Percentiles rank a stretch among this genome's conserved stretches.
Evolutionary conservation across 2,113 vertebrate genomes (phyloP).

Genomic region (Alethe castanea): DNA sequence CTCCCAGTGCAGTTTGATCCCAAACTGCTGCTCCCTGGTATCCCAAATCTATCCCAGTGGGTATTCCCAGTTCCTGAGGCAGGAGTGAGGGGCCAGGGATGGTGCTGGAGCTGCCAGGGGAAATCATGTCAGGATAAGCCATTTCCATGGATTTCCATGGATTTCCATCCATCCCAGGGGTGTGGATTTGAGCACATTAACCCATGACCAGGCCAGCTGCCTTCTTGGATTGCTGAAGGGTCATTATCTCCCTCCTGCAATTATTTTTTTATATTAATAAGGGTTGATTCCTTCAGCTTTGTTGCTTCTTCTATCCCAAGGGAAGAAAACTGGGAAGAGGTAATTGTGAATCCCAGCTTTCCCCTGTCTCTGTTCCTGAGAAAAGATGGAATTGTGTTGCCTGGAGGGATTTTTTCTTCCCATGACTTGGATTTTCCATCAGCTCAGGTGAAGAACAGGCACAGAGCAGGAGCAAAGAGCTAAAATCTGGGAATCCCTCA

Average conservation of each 20-base stretch:
- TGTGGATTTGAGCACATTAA: neutral
- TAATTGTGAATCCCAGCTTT: neutral
- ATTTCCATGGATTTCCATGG: neutral
- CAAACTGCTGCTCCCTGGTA: neutral
- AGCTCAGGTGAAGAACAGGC: neutral
- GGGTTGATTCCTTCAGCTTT: neutral
- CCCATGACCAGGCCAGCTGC: slow-evolving; percentile 14
- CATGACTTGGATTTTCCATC: neutral
- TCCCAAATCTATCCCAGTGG: neutral
- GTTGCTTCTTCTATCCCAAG: neutral
- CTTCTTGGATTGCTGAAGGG: neutral
- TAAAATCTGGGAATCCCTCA: neutral
- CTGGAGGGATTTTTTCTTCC: neutral
- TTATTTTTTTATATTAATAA: neutral
- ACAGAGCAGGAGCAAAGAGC: neutral
- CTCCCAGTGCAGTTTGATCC: neutral
- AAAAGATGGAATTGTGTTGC: neutral
- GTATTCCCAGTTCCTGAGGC: neutral
- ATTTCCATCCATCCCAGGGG: neutral
- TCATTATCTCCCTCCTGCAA: neutral
- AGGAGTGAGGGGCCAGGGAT: accelerated
- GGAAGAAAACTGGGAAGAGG: neutral
- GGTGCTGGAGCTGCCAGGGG: neutral
- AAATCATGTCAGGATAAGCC: neutral
- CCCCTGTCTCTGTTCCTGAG: neutral